These are phyloP conservation scores for Nasonia vitripennis DNA, from an alignment of 1,140 invertebrate genomes.

Conservation along the genomic window DNA sequence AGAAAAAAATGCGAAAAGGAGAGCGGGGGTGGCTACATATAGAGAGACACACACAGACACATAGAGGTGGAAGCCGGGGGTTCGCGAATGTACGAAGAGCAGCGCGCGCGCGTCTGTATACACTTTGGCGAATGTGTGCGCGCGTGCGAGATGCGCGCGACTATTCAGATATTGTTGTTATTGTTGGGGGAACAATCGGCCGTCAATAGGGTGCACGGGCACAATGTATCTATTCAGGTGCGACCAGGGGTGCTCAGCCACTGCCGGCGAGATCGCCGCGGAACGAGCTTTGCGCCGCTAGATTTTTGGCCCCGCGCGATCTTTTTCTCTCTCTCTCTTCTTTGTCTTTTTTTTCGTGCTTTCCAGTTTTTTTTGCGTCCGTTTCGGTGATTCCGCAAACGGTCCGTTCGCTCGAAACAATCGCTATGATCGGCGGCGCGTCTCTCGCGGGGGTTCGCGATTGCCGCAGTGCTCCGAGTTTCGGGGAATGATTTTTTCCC, in stretches of 20 bases:
- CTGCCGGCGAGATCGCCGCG: neutral
- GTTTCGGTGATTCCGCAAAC: slow-evolving; percentile 37
- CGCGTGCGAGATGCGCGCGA: slow-evolving; percentile 70
- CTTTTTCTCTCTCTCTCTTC: neutral
- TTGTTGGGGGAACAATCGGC: slow-evolving; percentile 75
- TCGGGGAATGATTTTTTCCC: neutral
- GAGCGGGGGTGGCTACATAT: neutral
- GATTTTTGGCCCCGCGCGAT: neutral
- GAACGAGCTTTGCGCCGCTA: neutral
- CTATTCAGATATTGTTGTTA: slow-evolving; percentile 76
- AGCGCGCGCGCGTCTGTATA: neutral
- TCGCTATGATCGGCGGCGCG: slow-evolving; percentile 17
- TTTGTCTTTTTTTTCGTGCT: neutral
- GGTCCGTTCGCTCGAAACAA: slow-evolving; percentile 41
- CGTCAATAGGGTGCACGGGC: slow-evolving; percentile 73
- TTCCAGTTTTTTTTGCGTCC: slow-evolving; percentile 10
- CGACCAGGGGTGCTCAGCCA: slow-evolving; percentile 71
- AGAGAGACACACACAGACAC: neutral
- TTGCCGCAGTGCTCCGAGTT: neutral
- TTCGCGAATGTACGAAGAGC: slow-evolving; percentile 47
- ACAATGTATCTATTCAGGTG: slow-evolving; percentile 76
- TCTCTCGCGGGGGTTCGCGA: neutral
- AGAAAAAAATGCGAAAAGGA: neutral
- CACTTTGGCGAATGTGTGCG: slow-evolving; percentile 54
- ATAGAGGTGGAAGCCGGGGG: neutral